Percentiles rank a stretch among this genome's conserved stretches.
These are phyloP conservation scores for Erpornis zantholeuca DNA, from an alignment of 2,113 vertebrate species.

Conservation along the genomic window DNA sequence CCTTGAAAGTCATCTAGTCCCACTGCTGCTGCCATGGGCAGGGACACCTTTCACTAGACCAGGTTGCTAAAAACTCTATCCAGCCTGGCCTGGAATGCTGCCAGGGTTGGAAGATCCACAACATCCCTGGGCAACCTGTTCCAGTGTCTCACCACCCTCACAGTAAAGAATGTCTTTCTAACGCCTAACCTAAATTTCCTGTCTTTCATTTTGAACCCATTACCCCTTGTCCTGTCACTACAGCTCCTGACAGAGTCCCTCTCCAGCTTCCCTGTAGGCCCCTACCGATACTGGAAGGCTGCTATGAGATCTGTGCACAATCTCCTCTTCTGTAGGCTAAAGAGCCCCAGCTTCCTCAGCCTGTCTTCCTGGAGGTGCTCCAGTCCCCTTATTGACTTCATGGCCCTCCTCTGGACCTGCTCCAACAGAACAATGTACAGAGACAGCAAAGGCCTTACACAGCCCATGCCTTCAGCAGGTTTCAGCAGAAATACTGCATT, in stretches of 20 bases:
- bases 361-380: neutral
- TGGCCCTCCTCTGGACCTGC: neutral
- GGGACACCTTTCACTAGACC: neutral
- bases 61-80: neutral
- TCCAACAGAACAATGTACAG: neutral
- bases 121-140: neutral
- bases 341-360: neutral
- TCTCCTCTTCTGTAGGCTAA: neutral
- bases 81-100: neutral
- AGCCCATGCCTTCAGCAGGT: neutral
- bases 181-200: neutral
- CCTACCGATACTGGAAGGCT: neutral
- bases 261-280: neutral
- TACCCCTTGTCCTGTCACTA: neutral
- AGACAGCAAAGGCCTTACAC: neutral
- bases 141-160: neutral
- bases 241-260: neutral
- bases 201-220: neutral
- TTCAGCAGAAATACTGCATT: neutral
- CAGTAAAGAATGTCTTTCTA: neutral
- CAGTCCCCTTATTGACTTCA: no score
- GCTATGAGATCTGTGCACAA: neutral
- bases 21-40: neutral
- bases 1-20: neutral
- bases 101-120: neutral